Conservation (phyloP, 2,113 vertebrate species). For the Hypocryptadius cinnamomeus region DNA sequence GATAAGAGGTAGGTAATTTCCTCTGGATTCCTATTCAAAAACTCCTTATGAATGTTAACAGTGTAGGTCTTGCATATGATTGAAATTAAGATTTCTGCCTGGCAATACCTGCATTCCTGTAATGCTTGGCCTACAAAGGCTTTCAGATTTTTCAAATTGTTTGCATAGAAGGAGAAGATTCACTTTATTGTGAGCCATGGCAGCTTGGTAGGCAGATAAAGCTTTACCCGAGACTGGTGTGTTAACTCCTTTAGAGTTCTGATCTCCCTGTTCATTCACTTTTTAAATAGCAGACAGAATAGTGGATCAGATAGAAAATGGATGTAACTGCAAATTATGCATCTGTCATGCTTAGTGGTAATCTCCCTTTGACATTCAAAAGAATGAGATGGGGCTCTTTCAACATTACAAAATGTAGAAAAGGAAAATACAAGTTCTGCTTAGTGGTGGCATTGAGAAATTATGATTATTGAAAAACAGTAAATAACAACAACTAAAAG, state of each 20-base stretch:
- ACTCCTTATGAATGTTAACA: conserved; percentile 31
- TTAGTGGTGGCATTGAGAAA: not conserved
- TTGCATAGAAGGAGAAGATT: conserved; percentile 38
- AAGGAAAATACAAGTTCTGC: not conserved
- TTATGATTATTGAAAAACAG: not conserved
- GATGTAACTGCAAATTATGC: not conserved
- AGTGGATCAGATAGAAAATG: conserved; percentile 17
- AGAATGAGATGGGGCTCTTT: not conserved
- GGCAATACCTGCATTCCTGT: not conserved
- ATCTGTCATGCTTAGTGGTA: not conserved
- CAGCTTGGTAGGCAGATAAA: conserved; percentile 43
- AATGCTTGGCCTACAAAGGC: not conserved
- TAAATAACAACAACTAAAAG: not conserved
- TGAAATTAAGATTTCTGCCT: conserved; percentile 34
- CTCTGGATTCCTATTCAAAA: conserved; percentile 47
- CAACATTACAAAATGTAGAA: not conserved
- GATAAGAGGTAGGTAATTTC: conserved; percentile 65
- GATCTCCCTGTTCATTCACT: conserved; percentile 18
- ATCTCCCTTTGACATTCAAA: not conserved
- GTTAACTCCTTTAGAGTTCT: conserved; percentile 27
- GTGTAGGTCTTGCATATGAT: not conserved
- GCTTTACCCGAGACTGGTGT: not conserved
- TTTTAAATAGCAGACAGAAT: conserved; percentile 34
- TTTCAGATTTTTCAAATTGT: not conserved
- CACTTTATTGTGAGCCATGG: conserved; percentile 13